These are phyloP conservation scores for Notamacropus eugenii DNA, from an alignment of 2,797 vertebrate species.

Conservation along the genomic window DNA sequence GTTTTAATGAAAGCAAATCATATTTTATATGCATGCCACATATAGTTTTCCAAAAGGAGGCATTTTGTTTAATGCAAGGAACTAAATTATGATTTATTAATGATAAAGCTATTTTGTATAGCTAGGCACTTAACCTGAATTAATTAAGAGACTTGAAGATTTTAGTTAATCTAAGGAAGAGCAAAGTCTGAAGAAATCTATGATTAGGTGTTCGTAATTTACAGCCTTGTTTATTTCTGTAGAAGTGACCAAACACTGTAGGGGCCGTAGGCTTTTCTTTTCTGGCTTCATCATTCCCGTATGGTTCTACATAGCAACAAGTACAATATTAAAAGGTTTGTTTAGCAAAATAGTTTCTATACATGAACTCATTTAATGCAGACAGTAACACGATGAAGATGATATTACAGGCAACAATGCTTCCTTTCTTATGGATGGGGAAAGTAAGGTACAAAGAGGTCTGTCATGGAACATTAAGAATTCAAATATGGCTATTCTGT, in stretches of 20 bases:
- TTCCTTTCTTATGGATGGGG: not conserved
- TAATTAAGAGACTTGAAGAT: constrained; percentile 49
- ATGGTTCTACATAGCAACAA: constrained; percentile 18
- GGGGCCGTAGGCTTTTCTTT: constrained; percentile 13
- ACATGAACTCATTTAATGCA: not conserved
- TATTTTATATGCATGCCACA: constrained; percentile 39
- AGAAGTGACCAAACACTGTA: constrained; percentile 20
- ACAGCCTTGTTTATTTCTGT: constrained; percentile 29
- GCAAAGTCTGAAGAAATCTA: constrained; percentile 12
- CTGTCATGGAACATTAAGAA: not conserved
- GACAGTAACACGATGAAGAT: not conserved
- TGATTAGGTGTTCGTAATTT: constrained; percentile 46
- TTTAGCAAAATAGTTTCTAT: not conserved
- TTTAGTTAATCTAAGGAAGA: constrained; percentile 54
- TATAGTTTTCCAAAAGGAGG: constrained; percentile 26
- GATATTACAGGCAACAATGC: not conserved
- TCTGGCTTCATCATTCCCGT: not conserved
- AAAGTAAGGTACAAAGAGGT: not conserved
- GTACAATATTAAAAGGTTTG: not conserved
- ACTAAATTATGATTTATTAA: constrained; percentile 58
- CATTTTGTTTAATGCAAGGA: constrained; percentile 55
- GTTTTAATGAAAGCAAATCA: constrained; percentile 58
- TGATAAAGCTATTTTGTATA: constrained; percentile 49
- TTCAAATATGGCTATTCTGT: not conserved
- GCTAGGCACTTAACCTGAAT: constrained; percentile 61